Evolutionary conservation across 2,113 vertebrate genomes (phyloP).

Genomic region (Oreochromis tanganicae): DNA sequence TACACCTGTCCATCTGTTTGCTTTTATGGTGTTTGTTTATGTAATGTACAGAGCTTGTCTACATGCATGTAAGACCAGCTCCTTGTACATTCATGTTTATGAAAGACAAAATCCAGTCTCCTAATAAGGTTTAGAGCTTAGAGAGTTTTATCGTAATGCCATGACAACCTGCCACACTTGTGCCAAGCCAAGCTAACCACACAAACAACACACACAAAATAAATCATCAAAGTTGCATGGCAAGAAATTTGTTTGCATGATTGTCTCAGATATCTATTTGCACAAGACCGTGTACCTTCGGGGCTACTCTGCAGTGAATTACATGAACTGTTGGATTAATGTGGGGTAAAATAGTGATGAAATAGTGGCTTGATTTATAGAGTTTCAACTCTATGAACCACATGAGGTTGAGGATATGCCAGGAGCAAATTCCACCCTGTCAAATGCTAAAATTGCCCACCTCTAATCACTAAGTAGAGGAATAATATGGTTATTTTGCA

Average conservation of each 20-base stretch:
- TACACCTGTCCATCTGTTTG: slow-evolving; percentile 32
- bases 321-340: neutral
- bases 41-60: neutral
- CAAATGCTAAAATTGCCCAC: slow-evolving; percentile 21
- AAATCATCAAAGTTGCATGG: neutral
- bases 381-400: slow-evolving; percentile 10
- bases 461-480: slow-evolving; percentile 16
- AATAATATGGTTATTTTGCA: slow-evolving; percentile 35
- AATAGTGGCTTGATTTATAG: slow-evolving; percentile 37
- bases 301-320: neutral
- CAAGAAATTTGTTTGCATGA: neutral
- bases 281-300: neutral
- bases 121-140: slow-evolving; percentile 7
- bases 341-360: neutral
- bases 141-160: neutral
- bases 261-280: neutral
- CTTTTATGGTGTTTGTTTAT: neutral
- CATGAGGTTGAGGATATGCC: slow-evolving; percentile 21
- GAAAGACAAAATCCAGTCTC: neutral
- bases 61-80: neutral
- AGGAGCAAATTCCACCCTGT: slow-evolving; percentile 55
- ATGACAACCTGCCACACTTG: neutral
- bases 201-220: neutral
- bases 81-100: neutral
- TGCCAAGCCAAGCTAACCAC: neutral